These are phyloP conservation scores for Sebastes melanostomus DNA, from an alignment of 2,797 vertebrate species.

Conservation along the genomic window DNA sequence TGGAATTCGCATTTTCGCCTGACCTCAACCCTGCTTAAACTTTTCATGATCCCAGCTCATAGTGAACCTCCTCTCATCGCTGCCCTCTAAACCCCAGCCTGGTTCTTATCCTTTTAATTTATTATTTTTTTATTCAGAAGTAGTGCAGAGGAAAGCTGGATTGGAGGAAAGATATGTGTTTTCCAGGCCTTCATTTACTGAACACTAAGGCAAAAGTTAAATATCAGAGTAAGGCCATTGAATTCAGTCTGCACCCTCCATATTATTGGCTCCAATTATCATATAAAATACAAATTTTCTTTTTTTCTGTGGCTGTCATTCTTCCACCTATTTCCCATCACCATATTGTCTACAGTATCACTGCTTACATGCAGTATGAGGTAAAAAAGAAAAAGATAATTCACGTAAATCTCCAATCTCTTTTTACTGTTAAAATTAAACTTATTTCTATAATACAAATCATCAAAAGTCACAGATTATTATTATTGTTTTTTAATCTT, in stretches of 20 bases:
- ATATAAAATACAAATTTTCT: too few species aligned
- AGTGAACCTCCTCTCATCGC: neutral
- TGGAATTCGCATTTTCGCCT: constrained; percentile 28
- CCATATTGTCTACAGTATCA: neutral
- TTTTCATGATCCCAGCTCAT: neutral
- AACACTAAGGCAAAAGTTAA: neutral
- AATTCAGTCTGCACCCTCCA: neutral
- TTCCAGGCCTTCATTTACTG: neutral
- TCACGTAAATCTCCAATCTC: neutral
- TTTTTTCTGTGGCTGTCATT: neutral
- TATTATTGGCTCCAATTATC: neutral
- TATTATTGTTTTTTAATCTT: neutral
- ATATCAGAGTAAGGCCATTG: neutral
- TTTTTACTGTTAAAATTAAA: neutral
- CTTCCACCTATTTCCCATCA: neutral
- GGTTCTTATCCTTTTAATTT: constrained; percentile 16
- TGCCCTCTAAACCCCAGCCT: neutral
- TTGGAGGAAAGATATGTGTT: neutral
- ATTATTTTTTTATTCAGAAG: neutral
- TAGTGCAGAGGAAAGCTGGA: neutral
- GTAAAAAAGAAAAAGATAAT: fast-evolving
- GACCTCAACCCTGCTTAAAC: neutral
- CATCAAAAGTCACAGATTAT: neutral
- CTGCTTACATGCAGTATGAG: neutral
- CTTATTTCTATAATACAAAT: fast-evolving